Conservation (phyloP, 1,140 invertebrate species). For the Lordiphosa mommai region DNA sequence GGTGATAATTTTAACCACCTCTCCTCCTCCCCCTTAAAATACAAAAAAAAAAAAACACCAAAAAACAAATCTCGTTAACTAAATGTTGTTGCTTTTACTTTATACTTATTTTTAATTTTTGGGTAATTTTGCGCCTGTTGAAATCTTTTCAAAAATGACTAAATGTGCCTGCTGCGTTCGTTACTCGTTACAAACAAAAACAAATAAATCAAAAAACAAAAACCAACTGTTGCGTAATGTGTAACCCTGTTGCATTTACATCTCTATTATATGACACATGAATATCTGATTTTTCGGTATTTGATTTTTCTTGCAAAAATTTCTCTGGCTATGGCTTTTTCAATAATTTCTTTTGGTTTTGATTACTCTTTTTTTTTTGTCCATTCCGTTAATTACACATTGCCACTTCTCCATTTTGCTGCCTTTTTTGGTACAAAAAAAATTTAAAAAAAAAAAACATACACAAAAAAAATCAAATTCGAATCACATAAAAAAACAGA, state of each 20-base stretch:
- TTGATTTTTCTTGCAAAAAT: conserved; percentile 44
- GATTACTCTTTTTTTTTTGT: conserved; percentile 8
- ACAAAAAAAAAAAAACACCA: conserved; percentile 28
- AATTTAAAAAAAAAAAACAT: conserved; percentile 9
- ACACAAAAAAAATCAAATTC: conserved; percentile 6
- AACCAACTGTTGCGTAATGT: conserved; percentile 56
- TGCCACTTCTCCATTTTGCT: conserved; percentile 74
- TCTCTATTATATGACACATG: conserved; percentile 57
- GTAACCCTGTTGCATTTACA: conserved; percentile 73
- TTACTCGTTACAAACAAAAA: conserved; percentile 64
- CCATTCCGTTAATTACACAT: conserved; percentile 39
- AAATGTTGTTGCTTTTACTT: conserved; percentile 73
- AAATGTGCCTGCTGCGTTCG: conserved; percentile 74
- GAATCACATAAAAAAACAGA: conserved; percentile 48
- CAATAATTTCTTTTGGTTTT: not conserved
- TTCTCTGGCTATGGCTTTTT: conserved; percentile 66
- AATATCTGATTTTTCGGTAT: conserved; percentile 38
- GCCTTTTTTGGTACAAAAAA: conserved; percentile 65
- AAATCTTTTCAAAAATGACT: conserved; percentile 54
- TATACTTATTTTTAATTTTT: conserved; percentile 22
- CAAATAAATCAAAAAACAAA: conserved; percentile 6
- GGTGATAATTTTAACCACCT: conserved; percentile 56
- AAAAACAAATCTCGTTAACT: conserved; percentile 56
- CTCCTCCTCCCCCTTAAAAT: conserved; percentile 15
- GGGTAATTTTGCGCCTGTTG: conserved; percentile 73